Percentiles rank a stretch among this genome's conserved stretches.
These are phyloP conservation scores for Nannoperca australis DNA, from an alignment of 2,797 vertebrate genomes.

Conservation along the genomic window DNA sequence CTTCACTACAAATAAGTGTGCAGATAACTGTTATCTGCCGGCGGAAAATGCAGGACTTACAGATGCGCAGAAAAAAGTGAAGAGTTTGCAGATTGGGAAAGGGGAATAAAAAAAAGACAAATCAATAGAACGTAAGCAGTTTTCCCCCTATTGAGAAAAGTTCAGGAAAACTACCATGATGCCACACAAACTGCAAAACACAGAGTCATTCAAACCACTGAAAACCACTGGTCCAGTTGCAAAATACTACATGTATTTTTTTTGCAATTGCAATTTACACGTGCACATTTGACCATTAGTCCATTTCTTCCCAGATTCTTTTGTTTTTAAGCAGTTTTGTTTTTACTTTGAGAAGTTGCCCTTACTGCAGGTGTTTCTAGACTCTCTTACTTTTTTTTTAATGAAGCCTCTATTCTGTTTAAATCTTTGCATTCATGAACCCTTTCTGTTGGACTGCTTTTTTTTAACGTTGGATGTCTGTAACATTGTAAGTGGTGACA, in stretches of 20 bases:
- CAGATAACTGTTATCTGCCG: conserved; percentile 78
- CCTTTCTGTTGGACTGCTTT: neutral
- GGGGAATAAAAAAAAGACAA: conserved; percentile 58
- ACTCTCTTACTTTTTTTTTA: conserved; percentile 1
- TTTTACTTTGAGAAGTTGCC: neutral
- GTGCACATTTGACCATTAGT: neutral
- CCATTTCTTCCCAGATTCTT: neutral
- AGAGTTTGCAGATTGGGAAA: conserved; percentile 72
- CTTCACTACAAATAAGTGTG: conserved; percentile 73
- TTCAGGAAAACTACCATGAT: conserved; percentile 56
- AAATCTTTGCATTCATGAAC: conserved; percentile 17
- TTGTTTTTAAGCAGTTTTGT: conserved; percentile 4
- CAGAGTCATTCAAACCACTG: conserved; percentile 27
- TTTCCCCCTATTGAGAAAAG: conserved; percentile 60
- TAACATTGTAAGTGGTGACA: conserved; percentile 43
- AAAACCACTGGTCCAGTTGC: neutral
- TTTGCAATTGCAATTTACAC: neutral
- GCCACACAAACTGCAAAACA: conserved; percentile 33
- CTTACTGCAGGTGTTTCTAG: neutral
- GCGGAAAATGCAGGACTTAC: conserved; percentile 60
- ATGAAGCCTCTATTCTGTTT: neutral
- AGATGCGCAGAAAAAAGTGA: conserved; percentile 74
- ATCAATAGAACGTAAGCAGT: conserved; percentile 79
- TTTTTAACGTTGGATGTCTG: conserved; percentile 21
- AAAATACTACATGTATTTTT: conserved; percentile 5